phyloP scores from a whole-genome alignment of 2,113 vertebrate genomes.

The Pachypanchax playfairii region DNA sequence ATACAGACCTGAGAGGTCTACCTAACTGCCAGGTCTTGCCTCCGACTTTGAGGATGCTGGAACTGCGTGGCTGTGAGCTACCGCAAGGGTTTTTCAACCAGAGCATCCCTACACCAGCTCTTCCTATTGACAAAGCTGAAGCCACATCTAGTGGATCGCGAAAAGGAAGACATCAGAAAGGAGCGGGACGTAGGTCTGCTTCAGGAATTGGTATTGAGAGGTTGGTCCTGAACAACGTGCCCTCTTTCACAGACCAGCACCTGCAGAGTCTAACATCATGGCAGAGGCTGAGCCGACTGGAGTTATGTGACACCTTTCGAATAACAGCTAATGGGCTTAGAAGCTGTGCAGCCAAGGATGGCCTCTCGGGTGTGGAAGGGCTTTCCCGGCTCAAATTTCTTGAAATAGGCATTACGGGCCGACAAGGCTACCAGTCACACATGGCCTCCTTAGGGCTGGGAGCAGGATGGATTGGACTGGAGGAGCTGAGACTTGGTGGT shows the following conservation, averaged over 20 bases:
- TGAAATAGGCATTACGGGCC: slow-evolving; percentile 73
- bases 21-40: slow-evolving; percentile 74
- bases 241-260: slow-evolving; percentile 82
- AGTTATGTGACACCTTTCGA: slow-evolving; percentile 76
- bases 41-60: slow-evolving; percentile 71
- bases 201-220: slow-evolving; percentile 64
- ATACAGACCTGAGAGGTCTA: slow-evolving; percentile 76
- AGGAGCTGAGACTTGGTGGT: slow-evolving; percentile 77
- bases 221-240: slow-evolving; percentile 77
- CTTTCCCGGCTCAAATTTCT: slow-evolving; percentile 74
- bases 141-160: slow-evolving; percentile 50
- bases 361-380: slow-evolving; percentile 56
- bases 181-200: slow-evolving; percentile 24
- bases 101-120: slow-evolving; percentile 22
- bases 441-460: slow-evolving; percentile 80
- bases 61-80: slow-evolving; percentile 78
- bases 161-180: slow-evolving; percentile 21
- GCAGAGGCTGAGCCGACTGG: slow-evolving; percentile 67
- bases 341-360: slow-evolving; percentile 73
- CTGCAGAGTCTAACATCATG: slow-evolving; percentile 77
- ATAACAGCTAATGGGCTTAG: slow-evolving; percentile 77
- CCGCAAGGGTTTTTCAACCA: slow-evolving; percentile 74
- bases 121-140: slow-evolving; percentile 32
- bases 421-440: slow-evolving; percentile 73
- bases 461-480: slow-evolving; percentile 77